phyloP scores from a whole-genome alignment of 2,888 invertebrate genomes.

The Drosophila prolongata region DNA sequence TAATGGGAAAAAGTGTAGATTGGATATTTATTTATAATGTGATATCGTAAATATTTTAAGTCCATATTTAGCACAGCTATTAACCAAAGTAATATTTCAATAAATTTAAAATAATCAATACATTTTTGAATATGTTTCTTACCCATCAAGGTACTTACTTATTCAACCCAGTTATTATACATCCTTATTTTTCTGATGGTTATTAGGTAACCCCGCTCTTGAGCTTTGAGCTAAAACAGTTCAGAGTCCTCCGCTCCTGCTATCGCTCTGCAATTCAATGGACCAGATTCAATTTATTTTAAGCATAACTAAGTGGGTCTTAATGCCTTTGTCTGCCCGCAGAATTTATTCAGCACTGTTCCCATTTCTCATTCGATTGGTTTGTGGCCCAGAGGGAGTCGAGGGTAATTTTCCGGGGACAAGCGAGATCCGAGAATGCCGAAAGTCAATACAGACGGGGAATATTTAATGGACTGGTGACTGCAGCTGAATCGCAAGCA shows the following conservation, averaged over 20 bases:
- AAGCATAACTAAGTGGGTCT: conserved; percentile 22
- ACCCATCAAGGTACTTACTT: background rate
- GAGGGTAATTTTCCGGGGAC: conserved; percentile 17
- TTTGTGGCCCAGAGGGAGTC: background rate
- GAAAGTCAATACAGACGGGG: conserved; percentile 33
- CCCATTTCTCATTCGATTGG: conserved; percentile 15
- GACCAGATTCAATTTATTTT: conserved; percentile 3
- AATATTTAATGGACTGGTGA: conserved; percentile 53
- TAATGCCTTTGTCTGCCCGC: conserved; percentile 13
- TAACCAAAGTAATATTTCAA: too few relatives aligned
- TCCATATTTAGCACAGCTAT: too few relatives aligned
- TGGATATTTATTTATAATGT: too few relatives aligned
- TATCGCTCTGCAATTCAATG: conserved; percentile 15
- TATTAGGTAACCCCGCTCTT: background rate
- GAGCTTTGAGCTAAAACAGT: background rate
- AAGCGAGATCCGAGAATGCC: background rate
- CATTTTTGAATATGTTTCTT: too few relatives aligned
- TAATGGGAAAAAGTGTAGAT: too few relatives aligned
- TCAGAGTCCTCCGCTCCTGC: background rate
- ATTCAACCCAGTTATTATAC: background rate
- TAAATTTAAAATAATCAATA: too few relatives aligned
- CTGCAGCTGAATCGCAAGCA: conserved; percentile 36
- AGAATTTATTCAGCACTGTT: conserved; percentile 12
- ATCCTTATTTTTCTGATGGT: too few relatives aligned
- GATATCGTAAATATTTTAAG: too few relatives aligned